phyloP scores from a whole-genome alignment of 2,797 vertebrate species.

The Coluber constrictor region DNA sequence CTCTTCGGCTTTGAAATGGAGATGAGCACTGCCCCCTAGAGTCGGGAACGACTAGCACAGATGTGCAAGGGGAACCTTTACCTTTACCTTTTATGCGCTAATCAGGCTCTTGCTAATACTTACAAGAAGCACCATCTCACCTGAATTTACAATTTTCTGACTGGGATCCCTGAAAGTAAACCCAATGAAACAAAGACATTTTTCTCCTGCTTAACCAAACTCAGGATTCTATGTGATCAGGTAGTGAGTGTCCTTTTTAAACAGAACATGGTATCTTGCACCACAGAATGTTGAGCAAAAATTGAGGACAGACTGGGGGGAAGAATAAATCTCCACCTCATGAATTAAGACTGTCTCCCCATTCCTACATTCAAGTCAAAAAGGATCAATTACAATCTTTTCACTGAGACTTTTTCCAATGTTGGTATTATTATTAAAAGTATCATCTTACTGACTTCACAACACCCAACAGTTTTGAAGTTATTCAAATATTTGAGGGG shows the following conservation, averaged over 20 bases:
- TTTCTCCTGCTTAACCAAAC: not conserved
- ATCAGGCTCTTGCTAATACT: not conserved
- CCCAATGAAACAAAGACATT: not conserved
- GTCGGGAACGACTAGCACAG: too few relatives aligned
- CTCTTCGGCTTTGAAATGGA: too few relatives aligned
- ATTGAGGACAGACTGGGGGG: not conserved
- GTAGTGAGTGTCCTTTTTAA: not conserved
- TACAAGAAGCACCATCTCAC: not conserved
- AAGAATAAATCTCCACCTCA: not conserved
- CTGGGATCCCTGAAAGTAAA: not conserved
- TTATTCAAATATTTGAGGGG: not conserved
- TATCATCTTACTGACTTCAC: not conserved
- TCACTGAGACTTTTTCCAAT: not conserved
- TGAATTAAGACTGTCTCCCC: not conserved
- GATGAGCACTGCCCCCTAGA: too few relatives aligned
- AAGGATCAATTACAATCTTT: not conserved
- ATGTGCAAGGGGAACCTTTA: too few relatives aligned
- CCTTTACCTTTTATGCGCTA: not conserved
- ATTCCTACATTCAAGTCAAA: not conserved
- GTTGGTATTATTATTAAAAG: not conserved
- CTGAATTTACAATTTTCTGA: not conserved
- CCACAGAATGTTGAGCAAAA: not conserved
- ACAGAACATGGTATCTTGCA: not conserved
- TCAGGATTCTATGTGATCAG: too few relatives aligned
- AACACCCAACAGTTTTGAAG: not conserved